Evolutionary conservation across 1,140 invertebrate genomes (phyloP).

Genomic region (Papilio aristodemus): DNA sequence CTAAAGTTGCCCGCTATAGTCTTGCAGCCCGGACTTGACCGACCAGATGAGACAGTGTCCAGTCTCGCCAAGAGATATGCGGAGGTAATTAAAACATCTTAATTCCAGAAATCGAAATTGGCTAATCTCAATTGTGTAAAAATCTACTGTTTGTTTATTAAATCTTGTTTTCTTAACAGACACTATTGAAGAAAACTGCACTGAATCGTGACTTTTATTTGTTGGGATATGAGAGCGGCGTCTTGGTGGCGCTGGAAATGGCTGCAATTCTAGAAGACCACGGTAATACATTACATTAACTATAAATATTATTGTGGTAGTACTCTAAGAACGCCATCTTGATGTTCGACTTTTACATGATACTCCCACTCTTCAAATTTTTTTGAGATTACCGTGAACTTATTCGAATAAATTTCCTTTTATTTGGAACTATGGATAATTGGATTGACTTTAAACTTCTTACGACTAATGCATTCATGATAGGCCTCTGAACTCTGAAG

Average conservation of each 20-base stretch:
- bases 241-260: slow-evolving; percentile 59
- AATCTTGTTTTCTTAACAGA: slow-evolving; percentile 40
- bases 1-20: slow-evolving; percentile 53
- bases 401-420: too few species aligned
- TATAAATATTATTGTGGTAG: too few species aligned
- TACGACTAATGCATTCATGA: too few species aligned
- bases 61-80: slow-evolving; percentile 42
- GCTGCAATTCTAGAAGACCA: slow-evolving; percentile 57
- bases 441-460: too few species aligned
- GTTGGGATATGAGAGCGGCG: slow-evolving; percentile 58
- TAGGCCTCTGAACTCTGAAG: too few species aligned
- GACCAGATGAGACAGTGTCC: not conserved
- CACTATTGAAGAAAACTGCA: slow-evolving; percentile 47
- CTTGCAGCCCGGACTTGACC: slow-evolving; percentile 44
- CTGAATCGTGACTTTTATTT: slow-evolving; percentile 54
- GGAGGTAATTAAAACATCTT: slow-evolving; percentile 40
- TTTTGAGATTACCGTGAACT: too few species aligned
- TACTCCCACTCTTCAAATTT: too few species aligned
- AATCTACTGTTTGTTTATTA: slow-evolving; percentile 25
- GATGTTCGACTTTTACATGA: not conserved
- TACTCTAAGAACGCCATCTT: too few species aligned
- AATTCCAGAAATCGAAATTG: too few species aligned
- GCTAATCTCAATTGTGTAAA: too few species aligned
- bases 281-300: slow-evolving; percentile 50
- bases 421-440: too few species aligned